Conservation (phyloP, 2,888 invertebrate genomes). For the Drosophila anceps region DNA sequence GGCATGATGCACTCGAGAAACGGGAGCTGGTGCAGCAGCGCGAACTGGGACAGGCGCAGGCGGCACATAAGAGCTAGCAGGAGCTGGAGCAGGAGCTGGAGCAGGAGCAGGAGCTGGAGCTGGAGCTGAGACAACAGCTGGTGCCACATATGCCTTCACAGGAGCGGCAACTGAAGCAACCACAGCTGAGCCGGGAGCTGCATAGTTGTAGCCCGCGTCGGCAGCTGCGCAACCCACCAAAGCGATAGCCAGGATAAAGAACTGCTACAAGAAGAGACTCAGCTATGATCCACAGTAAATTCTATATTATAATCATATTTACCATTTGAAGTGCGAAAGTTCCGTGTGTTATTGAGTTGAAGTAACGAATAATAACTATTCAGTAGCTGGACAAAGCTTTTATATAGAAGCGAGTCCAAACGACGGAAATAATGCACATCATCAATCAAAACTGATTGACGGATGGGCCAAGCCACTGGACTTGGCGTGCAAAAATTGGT, state of each 20-base stretch:
- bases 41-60: too few relatives aligned
- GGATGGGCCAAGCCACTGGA: constrained; percentile 34
- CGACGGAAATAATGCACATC: constrained; percentile 73
- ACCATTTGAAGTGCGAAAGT: constrained; percentile 57
- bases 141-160: constrained; percentile 58
- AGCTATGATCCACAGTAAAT: constrained; percentile 17
- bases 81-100: constrained; percentile 5
- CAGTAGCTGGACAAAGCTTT: constrained; percentile 57
- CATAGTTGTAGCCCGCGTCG: constrained; percentile 69
- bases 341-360: constrained; percentile 54
- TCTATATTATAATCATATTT: constrained; percentile 19
- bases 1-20: not conserved
- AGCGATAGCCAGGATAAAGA: constrained; percentile 65
- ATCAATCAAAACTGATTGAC: constrained; percentile 62
- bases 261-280: constrained; percentile 50
- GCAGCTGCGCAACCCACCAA: constrained; percentile 62
- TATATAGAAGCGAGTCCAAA: constrained; percentile 58
- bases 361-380: constrained; percentile 63
- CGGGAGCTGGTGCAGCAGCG: constrained; percentile 4
- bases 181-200: constrained; percentile 58
- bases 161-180: constrained; percentile 58
- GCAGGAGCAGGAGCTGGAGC: constrained; percentile 11
- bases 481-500: too few relatives aligned
- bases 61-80: constrained; percentile 21
- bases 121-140: constrained; percentile 25